Evolutionary conservation across 1,140 invertebrate species (phyloP), one percentile per base, ranked within the genome.

Genomic region (Acromyrmex heyeri): DNA sequence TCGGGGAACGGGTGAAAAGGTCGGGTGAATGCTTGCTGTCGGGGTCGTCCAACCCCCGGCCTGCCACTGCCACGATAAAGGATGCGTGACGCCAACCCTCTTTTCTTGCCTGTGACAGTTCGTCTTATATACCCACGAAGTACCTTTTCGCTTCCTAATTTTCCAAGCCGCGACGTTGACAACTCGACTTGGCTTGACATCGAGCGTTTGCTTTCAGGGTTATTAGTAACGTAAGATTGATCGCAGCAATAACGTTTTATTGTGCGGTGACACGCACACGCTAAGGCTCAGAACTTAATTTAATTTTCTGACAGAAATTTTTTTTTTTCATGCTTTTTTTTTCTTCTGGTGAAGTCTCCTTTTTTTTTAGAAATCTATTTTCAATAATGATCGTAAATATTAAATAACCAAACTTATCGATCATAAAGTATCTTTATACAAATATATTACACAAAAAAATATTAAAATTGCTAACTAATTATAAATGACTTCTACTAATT

Each of bases 21-120:
- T 86, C 83, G 83, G 72, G 24, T 86, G 83, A 86, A 78, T 81
- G 75, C 75, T 53, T 79, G 78, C 50, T 72, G 78, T 38, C 44
- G 76, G 30, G 62, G 76, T 90, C 85, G 85, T 79, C 79, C 86
- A 85, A 90, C 77, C 72, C 72, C 72, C 76, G 77, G 59, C 38
- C 76, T 83, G 85, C 44, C 30, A 53, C 55, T 70, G 81, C 21
- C 73, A 70, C 85, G 89, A 89, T 90, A 90, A 90, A 90, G 75
- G 85, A 77, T 70, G 78, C 59, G 82, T 61, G 78, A 62, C 30
- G 62, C 38, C 73, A 75, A 83, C 72, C 77, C 70, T 77, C 72
- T 59, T 83, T 88, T 86, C 83, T 77, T 65, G 57, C 12, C 53
- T 53, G 61, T 89, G 88, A 82, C 83, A 86, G 88, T 90, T 70